These are phyloP conservation scores for Pipistrellus kuhlii DNA, from an alignment of 2,797 vertebrate genomes.

Conservation along the genomic window DNA sequence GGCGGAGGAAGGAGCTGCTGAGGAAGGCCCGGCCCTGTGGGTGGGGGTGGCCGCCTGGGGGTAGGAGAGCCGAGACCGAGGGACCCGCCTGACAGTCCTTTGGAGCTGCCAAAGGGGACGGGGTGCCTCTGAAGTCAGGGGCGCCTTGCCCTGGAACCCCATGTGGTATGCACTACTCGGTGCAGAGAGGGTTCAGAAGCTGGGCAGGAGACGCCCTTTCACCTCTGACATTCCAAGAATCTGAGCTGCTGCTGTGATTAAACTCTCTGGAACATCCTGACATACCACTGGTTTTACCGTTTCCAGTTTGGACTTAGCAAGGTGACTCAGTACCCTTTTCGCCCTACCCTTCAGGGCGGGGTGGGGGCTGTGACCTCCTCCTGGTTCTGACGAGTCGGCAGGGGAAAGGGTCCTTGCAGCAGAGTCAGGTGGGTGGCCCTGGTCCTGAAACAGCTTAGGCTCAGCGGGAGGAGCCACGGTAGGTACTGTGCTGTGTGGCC, in stretches of 20 bases:
- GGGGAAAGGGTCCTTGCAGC: background rate
- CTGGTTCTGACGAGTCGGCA: background rate
- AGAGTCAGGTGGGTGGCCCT: background rate
- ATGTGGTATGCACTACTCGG: background rate
- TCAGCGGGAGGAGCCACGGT: background rate
- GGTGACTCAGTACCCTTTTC: background rate
- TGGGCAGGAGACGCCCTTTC: background rate
- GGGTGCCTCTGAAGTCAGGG: background rate
- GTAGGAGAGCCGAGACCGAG: background rate
- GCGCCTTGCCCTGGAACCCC: background rate
- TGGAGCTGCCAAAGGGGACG: background rate
- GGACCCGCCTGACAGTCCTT: background rate
- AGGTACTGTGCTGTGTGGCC: conserved; percentile 13
- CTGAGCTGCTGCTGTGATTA: conserved; percentile 43
- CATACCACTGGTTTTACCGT: background rate
- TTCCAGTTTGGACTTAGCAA: conserved; percentile 6
- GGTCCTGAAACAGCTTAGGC: background rate
- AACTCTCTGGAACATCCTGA: conserved; percentile 61
- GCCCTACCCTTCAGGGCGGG: background rate
- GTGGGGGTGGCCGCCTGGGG: background rate
- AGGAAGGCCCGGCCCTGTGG: conserved; percentile 30
- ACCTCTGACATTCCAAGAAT: conserved; percentile 36
- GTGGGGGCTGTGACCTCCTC: background rate
- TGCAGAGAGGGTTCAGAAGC: background rate
- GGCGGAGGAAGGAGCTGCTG: background rate